Base-by-base conservation (phyloP, 2,113 vertebrate genomes). In the Ptilorrhoa leucosticta region DNA sequence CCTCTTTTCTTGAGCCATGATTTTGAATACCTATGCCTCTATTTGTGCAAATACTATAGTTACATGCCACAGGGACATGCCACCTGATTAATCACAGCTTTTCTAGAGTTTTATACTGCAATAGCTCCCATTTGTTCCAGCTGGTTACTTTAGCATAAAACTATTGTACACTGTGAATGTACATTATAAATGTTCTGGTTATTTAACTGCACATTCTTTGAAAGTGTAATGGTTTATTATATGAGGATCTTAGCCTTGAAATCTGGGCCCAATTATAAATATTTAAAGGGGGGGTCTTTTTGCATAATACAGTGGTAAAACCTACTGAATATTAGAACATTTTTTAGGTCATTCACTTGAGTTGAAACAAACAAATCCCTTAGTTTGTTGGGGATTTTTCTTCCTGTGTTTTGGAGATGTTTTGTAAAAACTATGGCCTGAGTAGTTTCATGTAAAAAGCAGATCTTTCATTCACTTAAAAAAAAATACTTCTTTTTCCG, bases 1-100 rank as follows among this genome's bases (percentile, higher is more conserved):
- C 42, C 10, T 83, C 40, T 58, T 82, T 91, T 85, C 50, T 75
- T 83, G 39, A 90, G 31, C 42, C 47, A 13, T 80, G 80, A n/a
- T 91, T 95, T 92, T 93, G 68, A 53, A 79, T 51, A n/a, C 9
- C n/a, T 28, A 15, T 87, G 42, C 35, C 24, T 87, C 39, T 86
- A 0, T 86, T 94, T 96, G 57, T 81, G 72, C 44, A 84, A 48
- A 57, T 83, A 83, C 77, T 91, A 68, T 30, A 42, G 47, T 80
- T 95, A 65, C 4, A 5, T 83, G 44, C 76, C 54, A 56, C 45
- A 84, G 75, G 24, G 61, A 80, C 80, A n/a, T n/a, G n/a, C n/a
- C n/a, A 90, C 57, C 40, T 94, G 94, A 78, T 92, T 83, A 91
- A 96, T 93, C 85, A 86, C 68, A 89, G 76, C 60, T 92, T 96